phyloP scores from a whole-genome alignment of 2,888 invertebrate species.

The Apamea sordens region DNA sequence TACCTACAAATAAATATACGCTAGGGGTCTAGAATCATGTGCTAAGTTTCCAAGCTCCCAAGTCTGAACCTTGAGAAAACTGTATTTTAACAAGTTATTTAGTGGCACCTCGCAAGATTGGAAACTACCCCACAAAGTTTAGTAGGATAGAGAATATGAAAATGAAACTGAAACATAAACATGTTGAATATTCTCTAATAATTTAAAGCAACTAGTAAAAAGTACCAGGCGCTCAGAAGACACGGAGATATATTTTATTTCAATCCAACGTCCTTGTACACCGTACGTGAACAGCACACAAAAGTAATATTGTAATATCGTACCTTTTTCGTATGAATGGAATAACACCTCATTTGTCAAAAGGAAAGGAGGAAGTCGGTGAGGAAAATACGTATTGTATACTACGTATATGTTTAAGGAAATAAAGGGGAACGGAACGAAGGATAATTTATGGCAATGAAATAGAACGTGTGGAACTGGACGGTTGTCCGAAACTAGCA shows the following conservation, averaged over 20 bases:
- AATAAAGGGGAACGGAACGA: constrained; percentile 34
- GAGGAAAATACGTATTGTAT: constrained; percentile 27
- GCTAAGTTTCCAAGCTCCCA: neutral
- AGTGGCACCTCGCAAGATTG: neutral
- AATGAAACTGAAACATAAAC: neutral
- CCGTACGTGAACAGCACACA: constrained; percentile 5
- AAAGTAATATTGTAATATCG: constrained; percentile 44
- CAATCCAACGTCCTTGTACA: constrained; percentile 15
- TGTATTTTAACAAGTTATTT: neutral
- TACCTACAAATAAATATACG: too few relatives aligned
- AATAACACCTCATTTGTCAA: constrained; percentile 59
- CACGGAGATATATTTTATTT: constrained; percentile 24
- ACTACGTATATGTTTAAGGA: constrained; percentile 29
- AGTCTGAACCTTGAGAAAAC: neutral
- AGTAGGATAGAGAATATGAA: neutral
- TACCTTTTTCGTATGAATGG: constrained; percentile 54
- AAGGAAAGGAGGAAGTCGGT: constrained; percentile 8
- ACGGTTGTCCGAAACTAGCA: constrained; percentile 30
- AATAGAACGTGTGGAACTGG: constrained; percentile 23
- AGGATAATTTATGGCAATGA: constrained; percentile 37
- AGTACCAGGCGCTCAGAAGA: constrained; percentile 16
- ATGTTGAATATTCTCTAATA: neutral
- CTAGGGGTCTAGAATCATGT: too few relatives aligned
- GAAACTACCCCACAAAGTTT: neutral
- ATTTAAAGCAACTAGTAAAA: constrained; percentile 21